A percentile compares a stretch with the other conserved stretches of the same genome.
phyloP scores from a whole-genome alignment of 92 coral and sea anemone species.

The Parazoanthus atlanticus region DNA sequence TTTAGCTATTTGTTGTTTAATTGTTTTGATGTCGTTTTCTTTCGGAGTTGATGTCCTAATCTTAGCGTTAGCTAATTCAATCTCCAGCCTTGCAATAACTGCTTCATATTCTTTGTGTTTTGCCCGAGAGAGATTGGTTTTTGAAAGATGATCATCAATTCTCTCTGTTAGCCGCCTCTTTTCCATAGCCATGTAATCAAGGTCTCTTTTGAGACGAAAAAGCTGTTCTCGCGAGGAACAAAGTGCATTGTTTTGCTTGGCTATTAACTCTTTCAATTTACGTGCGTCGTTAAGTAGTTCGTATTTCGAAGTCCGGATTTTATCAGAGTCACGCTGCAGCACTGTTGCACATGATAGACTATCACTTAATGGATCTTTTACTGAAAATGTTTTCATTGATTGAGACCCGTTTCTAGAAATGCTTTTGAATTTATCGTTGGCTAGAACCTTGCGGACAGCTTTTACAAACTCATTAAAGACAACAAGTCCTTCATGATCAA shows the following conservation, averaged over 20 bases:
- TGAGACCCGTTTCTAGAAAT: background rate
- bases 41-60: background rate
- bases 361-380: background rate
- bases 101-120: conserved; percentile 1
- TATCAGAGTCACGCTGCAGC: background rate
- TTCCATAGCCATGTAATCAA: conserved; percentile 8
- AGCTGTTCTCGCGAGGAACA: conserved; percentile 5
- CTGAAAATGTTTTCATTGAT: background rate
- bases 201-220: conserved; percentile 8
- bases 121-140: background rate
- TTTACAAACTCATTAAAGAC: background rate
- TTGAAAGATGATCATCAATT: background rate
- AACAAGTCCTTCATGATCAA: background rate
- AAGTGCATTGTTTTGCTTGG: background rate
- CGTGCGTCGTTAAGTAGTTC: background rate
- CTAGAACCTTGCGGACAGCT: background rate
- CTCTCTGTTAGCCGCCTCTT: background rate
- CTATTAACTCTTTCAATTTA: background rate
- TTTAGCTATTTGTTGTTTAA: background rate
- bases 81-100: conserved; percentile 4
- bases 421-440: background rate
- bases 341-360: background rate
- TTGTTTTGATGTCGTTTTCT: background rate
- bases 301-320: background rate
- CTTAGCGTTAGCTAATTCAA: background rate